phyloP scores from a whole-genome alignment of 2,113 vertebrate species.

The Vulpes vulpes region DNA sequence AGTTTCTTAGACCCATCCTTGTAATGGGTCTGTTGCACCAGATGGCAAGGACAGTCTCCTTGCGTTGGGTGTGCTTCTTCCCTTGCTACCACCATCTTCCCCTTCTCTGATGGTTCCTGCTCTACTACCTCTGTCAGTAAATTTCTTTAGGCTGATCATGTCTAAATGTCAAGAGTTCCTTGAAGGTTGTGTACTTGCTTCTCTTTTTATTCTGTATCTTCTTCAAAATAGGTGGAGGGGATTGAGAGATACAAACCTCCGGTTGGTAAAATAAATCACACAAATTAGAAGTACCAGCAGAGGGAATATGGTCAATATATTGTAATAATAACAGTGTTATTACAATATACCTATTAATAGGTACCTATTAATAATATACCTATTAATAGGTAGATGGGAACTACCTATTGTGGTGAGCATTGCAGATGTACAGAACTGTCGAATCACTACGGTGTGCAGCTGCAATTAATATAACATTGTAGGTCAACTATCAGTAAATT shows the following conservation, averaged over 20 bases:
- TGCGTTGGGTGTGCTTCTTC: neutral
- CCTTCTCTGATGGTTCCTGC: neutral
- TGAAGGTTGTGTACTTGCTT: neutral
- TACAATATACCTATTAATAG: no score
- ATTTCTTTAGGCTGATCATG: neutral
- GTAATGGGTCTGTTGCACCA: rapidly evolving
- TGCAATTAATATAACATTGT: neutral
- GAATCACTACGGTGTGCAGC: neutral
- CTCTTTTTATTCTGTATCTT: neutral
- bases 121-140: neutral
- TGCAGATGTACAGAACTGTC: neutral
- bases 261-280: neutral
- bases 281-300: neutral
- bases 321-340: neutral
- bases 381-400: neutral
- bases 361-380: no score
- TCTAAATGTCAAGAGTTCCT: neutral
- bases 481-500: neutral
- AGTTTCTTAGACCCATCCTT: neutral
- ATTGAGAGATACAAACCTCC: neutral
- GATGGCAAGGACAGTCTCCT: rapidly evolving
- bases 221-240: neutral
- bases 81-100: neutral
- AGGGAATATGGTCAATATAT: neutral
- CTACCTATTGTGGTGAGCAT: neutral